Evolutionary conservation across 2,113 vertebrate species (phyloP), one percentile per base, ranked within the genome.

Genomic region (Anarhynchus alexandrinus): DNA sequence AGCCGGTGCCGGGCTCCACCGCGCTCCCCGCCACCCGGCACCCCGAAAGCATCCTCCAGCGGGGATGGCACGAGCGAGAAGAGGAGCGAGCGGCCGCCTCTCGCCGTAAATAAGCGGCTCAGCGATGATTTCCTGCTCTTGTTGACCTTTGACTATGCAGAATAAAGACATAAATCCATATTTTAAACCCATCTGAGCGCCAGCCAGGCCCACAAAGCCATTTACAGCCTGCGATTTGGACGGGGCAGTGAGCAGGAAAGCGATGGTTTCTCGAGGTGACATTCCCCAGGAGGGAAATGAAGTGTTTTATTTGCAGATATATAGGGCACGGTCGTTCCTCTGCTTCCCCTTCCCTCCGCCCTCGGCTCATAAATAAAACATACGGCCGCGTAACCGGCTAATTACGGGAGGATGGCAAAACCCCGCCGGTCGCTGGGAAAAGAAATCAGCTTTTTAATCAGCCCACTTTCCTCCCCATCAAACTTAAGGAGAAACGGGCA

Each of bases 81-180:
- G 85, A 77, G 65, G 76, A 88, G 64, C 9, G 8, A 82, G 88
- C 26, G 4, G 72, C 90, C 15, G 15, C 97, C 87, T 87, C 67
- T 65, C 25, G 26, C 92, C 18, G 66, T 97, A 96, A 97, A 97
- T 95, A 96, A 94, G 93, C 66, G 16, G 88, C 96, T 97, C 90
- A 32, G 92, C 65, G 76, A 96, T 86, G 94, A 97, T 97, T 96
- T 95, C 96, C 96, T 95, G 91, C 96, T 96, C 94, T 92, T 91
- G 83, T 96, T 97, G 97, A 97, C 97, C 97, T 97, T 97, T 97
- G 96, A 93, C 96, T 96, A 97, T 92, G 93, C 91, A 93, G 94
- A 97, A 97, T 96, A 96, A 97, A 96, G 97, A 93, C 94, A 96
- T 97, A 97, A 96, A 97, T 97, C 96, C 95, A 94, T 96, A 96